These are phyloP conservation scores for Baryphthengus martii DNA, from an alignment of 2,113 vertebrate species.

Conservation along the genomic window DNA sequence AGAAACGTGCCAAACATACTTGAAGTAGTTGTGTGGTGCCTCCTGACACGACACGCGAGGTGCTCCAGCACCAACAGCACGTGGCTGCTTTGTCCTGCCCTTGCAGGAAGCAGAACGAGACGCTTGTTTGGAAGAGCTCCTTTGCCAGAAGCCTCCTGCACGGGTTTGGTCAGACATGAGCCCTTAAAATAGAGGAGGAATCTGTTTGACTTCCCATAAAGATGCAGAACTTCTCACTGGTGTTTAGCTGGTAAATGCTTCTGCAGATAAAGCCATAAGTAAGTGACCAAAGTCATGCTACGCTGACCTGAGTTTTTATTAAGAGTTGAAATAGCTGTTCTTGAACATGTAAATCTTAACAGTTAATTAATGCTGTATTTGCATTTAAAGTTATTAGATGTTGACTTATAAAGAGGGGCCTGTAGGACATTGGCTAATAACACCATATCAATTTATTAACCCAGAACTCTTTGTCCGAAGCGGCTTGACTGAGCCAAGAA, in stretches of 20 bases:
- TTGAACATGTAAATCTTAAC: neutral
- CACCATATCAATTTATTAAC: accelerated
- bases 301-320: neutral
- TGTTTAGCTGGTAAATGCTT: neutral
- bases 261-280: neutral
- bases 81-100: neutral
- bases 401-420: neutral
- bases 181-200: neutral
- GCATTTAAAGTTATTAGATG: accelerated
- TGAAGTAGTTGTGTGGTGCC: neutral
- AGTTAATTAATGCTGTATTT: neutral
- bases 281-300: neutral
- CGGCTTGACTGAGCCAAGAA: neutral
- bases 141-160: neutral
- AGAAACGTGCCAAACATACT: accelerated
- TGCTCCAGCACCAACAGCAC: neutral
- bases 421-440: neutral
- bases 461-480: neutral
- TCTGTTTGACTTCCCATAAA: neutral
- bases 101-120: neutral
- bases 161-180: neutral
- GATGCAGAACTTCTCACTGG: neutral
- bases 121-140: accelerated
- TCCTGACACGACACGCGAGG: accelerated
- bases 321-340: neutral